Base-by-base conservation (phyloP, 2,888 invertebrate species). In the Julus scandinavius region DNA sequence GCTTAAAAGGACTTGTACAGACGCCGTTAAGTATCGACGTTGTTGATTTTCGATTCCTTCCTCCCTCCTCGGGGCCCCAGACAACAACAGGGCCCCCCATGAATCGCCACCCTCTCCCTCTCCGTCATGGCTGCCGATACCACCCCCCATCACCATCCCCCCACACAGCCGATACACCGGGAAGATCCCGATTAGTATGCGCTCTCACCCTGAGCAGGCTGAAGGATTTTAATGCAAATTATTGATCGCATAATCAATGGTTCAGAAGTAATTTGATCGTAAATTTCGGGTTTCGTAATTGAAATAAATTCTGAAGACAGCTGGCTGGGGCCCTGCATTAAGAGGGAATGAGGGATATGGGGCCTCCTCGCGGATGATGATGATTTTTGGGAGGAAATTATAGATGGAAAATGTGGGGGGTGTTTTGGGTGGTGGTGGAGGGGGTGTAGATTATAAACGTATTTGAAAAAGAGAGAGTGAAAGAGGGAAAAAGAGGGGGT, bases 191-290 rank as follows among this genome's bases (percentile, higher is more conserved):
- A 85, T 45, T 40, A 40, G 85, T 45, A 45, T 85, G 83, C 72
- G 58, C n/a, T 29, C 9, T 49, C 50, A 45, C 54, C 7, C 54
- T 9, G 15, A 29, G 29, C 40, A 86, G 13, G 87, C 72, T 11
- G 29, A 54, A 87, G 87, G 58, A 80, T 88, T 88, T 88, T 88
- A 88, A 88, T 88, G 88, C 88, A 88, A 88, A 88, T 88, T 88
- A 88, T 88, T 88, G 88, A 88, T 85, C 88, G 88, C 88, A 88
- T 88, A 88, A 88, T 88, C 88, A 88, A 88, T 88, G 88, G 88
- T 88, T 88, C 83, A 83, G 88, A 88, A 88, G 88, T 88, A 88
- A 88, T 88, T 88, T 85, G 88, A 88, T 88, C 88, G 88, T 88
- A 88, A 88, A 88, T 88, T 88, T 88, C 85, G 54, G 58, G 45